Percentiles rank a stretch among this genome's conserved stretches.
phyloP scores from a whole-genome alignment of 2,113 vertebrate genomes.

The Carassius auratus region DNA sequence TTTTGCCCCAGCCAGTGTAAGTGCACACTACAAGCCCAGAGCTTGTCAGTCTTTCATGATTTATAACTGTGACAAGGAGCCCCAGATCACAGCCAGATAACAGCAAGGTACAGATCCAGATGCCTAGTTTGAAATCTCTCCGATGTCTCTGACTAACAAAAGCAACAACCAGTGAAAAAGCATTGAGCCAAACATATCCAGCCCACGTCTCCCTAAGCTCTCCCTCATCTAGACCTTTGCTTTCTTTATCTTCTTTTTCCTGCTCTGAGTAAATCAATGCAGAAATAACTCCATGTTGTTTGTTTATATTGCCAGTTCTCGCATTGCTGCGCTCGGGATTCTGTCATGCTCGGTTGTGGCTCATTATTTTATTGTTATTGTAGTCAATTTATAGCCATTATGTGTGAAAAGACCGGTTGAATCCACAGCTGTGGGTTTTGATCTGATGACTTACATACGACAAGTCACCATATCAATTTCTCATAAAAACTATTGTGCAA shows the following conservation, averaged over 20 bases:
- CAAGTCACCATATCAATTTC: no score
- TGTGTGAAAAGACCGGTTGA: not conserved
- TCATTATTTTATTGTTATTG: not conserved
- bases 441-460: not conserved
- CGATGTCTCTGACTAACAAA: not conserved
- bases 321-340: not conserved
- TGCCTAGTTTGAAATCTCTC: not conserved
- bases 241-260: not conserved
- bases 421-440: not conserved
- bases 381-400: not conserved
- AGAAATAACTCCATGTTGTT: not conserved
- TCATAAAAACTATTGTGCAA: no score
- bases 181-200: not conserved
- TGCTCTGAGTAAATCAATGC: not conserved
- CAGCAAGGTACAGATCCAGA: not conserved
- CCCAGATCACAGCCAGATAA: not conserved
- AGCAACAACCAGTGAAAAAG: not conserved
- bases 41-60: not conserved
- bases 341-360: not conserved
- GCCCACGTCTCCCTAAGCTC: not conserved
- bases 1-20: not conserved
- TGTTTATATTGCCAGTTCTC: not conserved
- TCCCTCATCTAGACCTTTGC: not conserved
- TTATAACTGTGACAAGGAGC: not conserved
- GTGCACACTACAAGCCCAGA: not conserved